A percentile compares a stretch with the other conserved stretches of the same genome.
These are phyloP conservation scores for Parazoanthus swiftii DNA, from an alignment of 92 coral and sea anemone genomes.

Conservation along the genomic window DNA sequence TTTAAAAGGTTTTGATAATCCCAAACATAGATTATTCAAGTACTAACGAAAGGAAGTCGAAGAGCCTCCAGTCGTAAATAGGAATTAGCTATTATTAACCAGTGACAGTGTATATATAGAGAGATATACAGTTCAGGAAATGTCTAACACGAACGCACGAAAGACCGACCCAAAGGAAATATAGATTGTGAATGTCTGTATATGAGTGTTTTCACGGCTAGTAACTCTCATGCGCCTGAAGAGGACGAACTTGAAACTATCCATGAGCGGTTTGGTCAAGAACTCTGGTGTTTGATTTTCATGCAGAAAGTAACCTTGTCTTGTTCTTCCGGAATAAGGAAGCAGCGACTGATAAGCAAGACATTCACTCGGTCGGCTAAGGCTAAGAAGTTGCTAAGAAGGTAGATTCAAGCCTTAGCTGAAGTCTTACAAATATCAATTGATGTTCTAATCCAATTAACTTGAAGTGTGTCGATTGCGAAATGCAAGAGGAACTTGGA, in stretches of 20 bases:
- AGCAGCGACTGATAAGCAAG: not conserved
- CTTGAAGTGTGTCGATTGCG: not conserved
- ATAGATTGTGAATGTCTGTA: not conserved
- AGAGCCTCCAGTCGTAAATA: too few relatives aligned
- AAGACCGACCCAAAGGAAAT: not conserved
- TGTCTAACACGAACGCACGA: not conserved
- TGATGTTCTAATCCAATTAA: not conserved
- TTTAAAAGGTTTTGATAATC: not conserved
- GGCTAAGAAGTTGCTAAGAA: too few relatives aligned
- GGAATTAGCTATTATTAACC: not conserved
- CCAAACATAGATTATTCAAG: not conserved
- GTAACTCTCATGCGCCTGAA: not conserved
- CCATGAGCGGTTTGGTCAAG: not conserved
- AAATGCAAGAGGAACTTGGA: too few relatives aligned
- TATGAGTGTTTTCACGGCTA: not conserved
- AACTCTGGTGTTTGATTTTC: too few relatives aligned
- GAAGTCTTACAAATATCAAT: too few relatives aligned
- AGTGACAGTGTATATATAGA: too few relatives aligned
- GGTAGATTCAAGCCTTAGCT: too few relatives aligned
- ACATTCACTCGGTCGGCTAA: not conserved
- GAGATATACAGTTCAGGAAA: not conserved
- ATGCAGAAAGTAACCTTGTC: too few relatives aligned
- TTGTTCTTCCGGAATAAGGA: not conserved
- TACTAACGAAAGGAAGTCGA: not conserved
- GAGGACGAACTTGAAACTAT: not conserved